phyloP scores from a whole-genome alignment of 1,140 invertebrate species.

The Drosophila arizonae region DNA sequence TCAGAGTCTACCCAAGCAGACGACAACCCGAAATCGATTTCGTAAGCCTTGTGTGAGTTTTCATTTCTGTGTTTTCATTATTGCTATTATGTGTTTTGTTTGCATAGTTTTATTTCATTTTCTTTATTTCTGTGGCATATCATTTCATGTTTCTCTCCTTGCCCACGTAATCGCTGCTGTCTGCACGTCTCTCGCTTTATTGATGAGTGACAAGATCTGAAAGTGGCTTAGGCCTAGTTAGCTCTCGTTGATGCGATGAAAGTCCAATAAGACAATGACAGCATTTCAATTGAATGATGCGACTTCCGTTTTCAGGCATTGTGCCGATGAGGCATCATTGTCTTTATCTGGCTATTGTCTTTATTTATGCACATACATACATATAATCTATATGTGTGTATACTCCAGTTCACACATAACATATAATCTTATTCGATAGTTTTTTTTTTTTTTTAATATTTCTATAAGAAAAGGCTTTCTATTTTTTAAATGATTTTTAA shows the following conservation, averaged over 20 bases:
- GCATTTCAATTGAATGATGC: slow-evolving; percentile 29
- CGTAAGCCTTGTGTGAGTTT: slow-evolving; percentile 54
- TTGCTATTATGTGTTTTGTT: slow-evolving; percentile 15
- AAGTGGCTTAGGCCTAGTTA: slow-evolving; percentile 39
- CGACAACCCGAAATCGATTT: slow-evolving; percentile 39
- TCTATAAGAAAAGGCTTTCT: too few species aligned
- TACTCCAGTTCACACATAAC: too few species aligned
- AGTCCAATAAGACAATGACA: slow-evolving; percentile 39
- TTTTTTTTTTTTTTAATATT: too few species aligned
- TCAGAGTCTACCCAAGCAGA: slow-evolving; percentile 55
- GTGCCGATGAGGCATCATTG: too few species aligned
- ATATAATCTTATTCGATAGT: too few species aligned
- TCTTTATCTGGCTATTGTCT: too few species aligned
- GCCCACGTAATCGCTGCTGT: slow-evolving; percentile 60
- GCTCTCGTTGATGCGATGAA: slow-evolving; percentile 23
- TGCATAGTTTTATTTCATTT: slow-evolving; percentile 6
- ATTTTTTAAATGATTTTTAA: neutral
- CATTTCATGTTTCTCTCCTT: slow-evolving; percentile 39
- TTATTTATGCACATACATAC: too few species aligned
- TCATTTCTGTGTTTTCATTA: slow-evolving; percentile 25
- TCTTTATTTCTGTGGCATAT: slow-evolving; percentile 8
- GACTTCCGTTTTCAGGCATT: slow-evolving; percentile 27
- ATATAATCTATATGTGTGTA: too few species aligned
- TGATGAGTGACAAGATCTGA: slow-evolving; percentile 34
- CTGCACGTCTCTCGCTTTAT: slow-evolving; percentile 36